Conservation (phyloP, 2,888 invertebrate genomes). For the Rhyacophila evoluta region DNA sequence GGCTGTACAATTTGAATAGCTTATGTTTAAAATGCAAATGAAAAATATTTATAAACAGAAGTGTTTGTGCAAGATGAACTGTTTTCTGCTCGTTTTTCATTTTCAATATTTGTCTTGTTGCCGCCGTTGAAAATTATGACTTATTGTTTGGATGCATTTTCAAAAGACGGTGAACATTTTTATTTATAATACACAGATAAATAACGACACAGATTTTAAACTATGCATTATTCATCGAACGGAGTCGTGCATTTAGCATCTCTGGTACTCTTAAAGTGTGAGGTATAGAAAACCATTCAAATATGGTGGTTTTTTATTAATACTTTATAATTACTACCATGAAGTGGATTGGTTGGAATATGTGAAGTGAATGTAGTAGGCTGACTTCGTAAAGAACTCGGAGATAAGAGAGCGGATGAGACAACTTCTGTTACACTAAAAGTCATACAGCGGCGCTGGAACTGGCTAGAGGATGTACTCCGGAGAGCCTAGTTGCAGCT, state of each 20-base stretch:
- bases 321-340: too few species aligned
- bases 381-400: too few species aligned
- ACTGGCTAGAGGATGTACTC: too few species aligned
- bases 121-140: conserved; percentile 9
- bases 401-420: too few species aligned
- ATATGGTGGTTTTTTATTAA: too few species aligned
- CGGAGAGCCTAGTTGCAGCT: too few species aligned
- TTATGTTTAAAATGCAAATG: background rate
- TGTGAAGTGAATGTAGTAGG: too few species aligned
- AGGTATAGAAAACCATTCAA: too few species aligned
- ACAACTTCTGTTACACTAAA: too few species aligned
- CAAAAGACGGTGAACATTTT: background rate
- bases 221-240: conserved; percentile 20
- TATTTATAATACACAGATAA: conserved; percentile 11
- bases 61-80: conserved; percentile 3
- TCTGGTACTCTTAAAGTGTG: background rate
- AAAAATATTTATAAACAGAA: conserved; percentile 7
- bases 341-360: too few species aligned
- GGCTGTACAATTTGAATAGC: background rate
- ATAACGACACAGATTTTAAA: conserved; percentile 5
- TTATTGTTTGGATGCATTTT: background rate
- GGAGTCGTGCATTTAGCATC: background rate
- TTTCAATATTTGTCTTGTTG: conserved; percentile 6
- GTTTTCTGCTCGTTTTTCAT: background rate
- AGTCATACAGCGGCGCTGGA: too few species aligned